Percentiles rank a stretch among this genome's conserved stretches.
These are phyloP conservation scores for Lepisosteus oculatus DNA, from an alignment of 2,113 vertebrate genomes.

Conservation along the genomic window DNA sequence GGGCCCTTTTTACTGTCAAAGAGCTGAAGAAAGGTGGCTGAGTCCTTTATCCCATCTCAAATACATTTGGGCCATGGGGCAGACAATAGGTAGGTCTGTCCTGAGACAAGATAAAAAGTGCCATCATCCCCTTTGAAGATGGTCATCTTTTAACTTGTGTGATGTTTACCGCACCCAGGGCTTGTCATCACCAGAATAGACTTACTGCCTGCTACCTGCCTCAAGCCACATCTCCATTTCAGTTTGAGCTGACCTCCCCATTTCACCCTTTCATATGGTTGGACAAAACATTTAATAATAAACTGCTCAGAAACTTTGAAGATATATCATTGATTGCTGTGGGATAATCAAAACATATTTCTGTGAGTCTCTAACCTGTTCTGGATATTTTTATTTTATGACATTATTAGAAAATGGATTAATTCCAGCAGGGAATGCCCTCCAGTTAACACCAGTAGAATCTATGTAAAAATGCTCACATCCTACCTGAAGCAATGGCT, in stretches of 20 bases:
- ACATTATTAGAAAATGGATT: too few relatives aligned
- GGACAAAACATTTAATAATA: too few relatives aligned
- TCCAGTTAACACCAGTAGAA: too few relatives aligned
- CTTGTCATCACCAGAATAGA: slow-evolving; percentile 70
- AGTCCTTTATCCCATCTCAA: slow-evolving; percentile 61
- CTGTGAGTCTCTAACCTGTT: too few relatives aligned
- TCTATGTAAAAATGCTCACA: too few relatives aligned
- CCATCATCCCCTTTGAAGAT: slow-evolving; percentile 64
- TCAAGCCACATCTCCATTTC: slow-evolving; percentile 58
- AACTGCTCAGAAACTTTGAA: too few relatives aligned
- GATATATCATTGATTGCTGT: too few relatives aligned
- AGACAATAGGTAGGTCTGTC: slow-evolving; percentile 73
- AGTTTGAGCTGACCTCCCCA: slow-evolving; percentile 29
- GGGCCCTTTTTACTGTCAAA: slow-evolving; percentile 61
- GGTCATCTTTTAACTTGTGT: slow-evolving; percentile 71
- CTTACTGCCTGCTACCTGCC: slow-evolving; percentile 54
- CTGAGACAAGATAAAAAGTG: slow-evolving; percentile 61
- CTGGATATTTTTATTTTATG: too few relatives aligned
- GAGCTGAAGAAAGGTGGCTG: slow-evolving; percentile 65
- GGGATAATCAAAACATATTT: too few relatives aligned
- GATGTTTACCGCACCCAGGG: slow-evolving; percentile 38
- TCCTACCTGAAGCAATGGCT: too few relatives aligned
- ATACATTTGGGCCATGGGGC: slow-evolving; percentile 54
- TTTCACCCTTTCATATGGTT: neutral
- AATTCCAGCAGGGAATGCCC: too few relatives aligned